phyloP scores from a whole-genome alignment of 2,888 invertebrate genomes.

The Polietes domitor region DNA sequence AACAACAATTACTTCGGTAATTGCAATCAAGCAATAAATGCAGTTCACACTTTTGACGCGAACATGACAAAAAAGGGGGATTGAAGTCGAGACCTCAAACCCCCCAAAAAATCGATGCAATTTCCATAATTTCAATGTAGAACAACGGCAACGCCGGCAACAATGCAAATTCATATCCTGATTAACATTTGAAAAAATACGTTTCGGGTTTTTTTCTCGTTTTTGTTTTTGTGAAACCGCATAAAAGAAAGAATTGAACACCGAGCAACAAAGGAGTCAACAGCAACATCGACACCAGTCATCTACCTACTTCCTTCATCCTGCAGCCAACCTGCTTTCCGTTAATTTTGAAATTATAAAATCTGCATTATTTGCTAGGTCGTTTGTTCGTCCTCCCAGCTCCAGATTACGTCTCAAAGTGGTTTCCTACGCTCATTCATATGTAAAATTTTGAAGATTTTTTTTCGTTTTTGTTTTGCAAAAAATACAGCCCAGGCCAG shows the following conservation, averaged over 20 bases:
- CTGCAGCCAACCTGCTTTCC: not conserved
- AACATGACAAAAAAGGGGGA: not conserved
- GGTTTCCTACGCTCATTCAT: slow-evolving; percentile 3
- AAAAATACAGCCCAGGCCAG: no score
- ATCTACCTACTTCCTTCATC: not conserved
- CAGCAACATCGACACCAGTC: slow-evolving; percentile 4
- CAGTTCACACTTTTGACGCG: slow-evolving; percentile 27
- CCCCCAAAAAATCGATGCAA: slow-evolving; percentile 38
- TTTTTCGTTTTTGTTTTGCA: not conserved
- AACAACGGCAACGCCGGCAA: not conserved
- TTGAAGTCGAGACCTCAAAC: slow-evolving; percentile 13
- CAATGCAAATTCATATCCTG: slow-evolving; percentile 35
- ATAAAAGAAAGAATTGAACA: slow-evolving; percentile 37
- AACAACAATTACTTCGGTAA: slow-evolving; percentile 78
- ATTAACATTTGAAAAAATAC: slow-evolving; percentile 57
- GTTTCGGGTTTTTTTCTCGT: slow-evolving; percentile 14
- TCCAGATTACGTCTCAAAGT: not conserved
- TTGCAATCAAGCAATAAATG: slow-evolving; percentile 75
- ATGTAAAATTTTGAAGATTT: slow-evolving; percentile 25
- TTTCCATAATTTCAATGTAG: slow-evolving; percentile 60
- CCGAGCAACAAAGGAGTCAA: not conserved
- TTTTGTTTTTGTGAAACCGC: slow-evolving; percentile 37
- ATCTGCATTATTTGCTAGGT: slow-evolving; percentile 12
- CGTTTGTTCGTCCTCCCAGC: slow-evolving; percentile 20
- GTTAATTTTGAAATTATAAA: slow-evolving; percentile 53